Evolutionary conservation across 2,113 vertebrate species (phyloP), one percentile per base, ranked within the genome.

Genomic region (Antigone vipio): DNA sequence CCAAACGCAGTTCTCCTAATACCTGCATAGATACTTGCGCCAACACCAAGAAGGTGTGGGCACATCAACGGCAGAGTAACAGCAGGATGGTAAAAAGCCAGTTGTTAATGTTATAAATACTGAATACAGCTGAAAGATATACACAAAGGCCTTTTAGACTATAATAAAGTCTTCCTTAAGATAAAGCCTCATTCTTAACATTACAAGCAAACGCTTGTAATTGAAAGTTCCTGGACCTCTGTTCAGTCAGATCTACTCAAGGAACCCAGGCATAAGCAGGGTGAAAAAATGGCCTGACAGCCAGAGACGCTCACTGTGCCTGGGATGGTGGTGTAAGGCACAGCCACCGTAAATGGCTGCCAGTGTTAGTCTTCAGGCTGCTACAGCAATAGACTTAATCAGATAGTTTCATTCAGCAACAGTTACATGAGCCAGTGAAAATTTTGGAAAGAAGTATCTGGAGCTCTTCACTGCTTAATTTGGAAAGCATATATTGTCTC

Each of bases 21-120:
- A 67, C 13, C 18, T 50, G 13, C 19, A 62, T 24, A 56, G 66
- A 55, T n/a, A 35, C 18, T 50, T 26, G 11, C 15, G 58, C 22
- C 27, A 64, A 38, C 27, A 77, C 18, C 9, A 55, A 35, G 40
- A 38, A 66, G 29, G 15, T 17, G 12, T 32, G 15, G 62, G 18
- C 0, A 0, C 15, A 68, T 29, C 49, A 71, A 24, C 1, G 1
- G 27, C 34, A 20, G 5, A 76, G n/a, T 52, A 76, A 72, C n/a
- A 66, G 26, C 38, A 72, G 52, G 44, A 79, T 38, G 8, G 24
- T 42, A 16, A 50, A 80, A 75, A 71, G 24, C 22, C n/a, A 42
- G 38, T 6, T 53, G 10, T 29, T 81, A 56, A 69, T 6, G 2
- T 45, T 32, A 32, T 26, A 76, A 50, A 42, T 44, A 60, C 17